Conservation (phyloP, 2,888 invertebrate species). For the Scaptomyza cyrtandrae region DNA sequence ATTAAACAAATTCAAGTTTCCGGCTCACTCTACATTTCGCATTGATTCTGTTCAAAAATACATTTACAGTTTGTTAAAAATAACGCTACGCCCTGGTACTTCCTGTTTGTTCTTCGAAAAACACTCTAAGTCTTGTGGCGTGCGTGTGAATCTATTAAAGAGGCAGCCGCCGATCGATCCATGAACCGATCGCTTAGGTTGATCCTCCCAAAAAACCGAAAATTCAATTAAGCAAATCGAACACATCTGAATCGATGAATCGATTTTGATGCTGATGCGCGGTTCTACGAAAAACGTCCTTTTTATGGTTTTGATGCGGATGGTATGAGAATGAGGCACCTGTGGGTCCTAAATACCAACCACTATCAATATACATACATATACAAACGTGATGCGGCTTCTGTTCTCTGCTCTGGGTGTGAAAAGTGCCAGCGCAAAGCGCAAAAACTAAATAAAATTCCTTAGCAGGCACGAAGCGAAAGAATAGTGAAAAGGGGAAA, state of each 20-base stretch:
- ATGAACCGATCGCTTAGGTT: slow-evolving; percentile 11
- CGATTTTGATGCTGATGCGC: slow-evolving; percentile 61
- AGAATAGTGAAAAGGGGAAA: slow-evolving; percentile 11
- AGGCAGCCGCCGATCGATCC: slow-evolving; percentile 49
- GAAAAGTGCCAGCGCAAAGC: slow-evolving; percentile 49
- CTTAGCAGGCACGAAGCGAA: slow-evolving; percentile 38
- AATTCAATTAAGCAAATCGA: slow-evolving; percentile 80
- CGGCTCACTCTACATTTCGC: not conserved
- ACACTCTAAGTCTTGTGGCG: slow-evolving; percentile 32
- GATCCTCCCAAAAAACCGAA: slow-evolving; percentile 22
- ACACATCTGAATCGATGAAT: slow-evolving; percentile 66
- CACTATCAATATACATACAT: not conserved
- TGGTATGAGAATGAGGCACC: slow-evolving; percentile 37
- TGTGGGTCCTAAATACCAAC: slow-evolving; percentile 35
- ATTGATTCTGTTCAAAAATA: slow-evolving; percentile 5
- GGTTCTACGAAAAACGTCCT: slow-evolving; percentile 68
- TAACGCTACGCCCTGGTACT: not conserved
- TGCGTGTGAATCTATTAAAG: slow-evolving; percentile 75
- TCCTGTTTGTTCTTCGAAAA: not conserved
- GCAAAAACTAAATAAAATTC: slow-evolving; percentile 44
- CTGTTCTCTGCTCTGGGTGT: slow-evolving; percentile 48
- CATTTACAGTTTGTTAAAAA: slow-evolving; percentile 14
- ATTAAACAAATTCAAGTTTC: not conserved
- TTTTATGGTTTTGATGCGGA: slow-evolving; percentile 15
- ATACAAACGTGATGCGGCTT: slow-evolving; percentile 4